A percentile compares a stretch with the other conserved stretches of the same genome.
These are phyloP conservation scores for Pseudois nayaur DNA, from an alignment of 2,113 vertebrate genomes.

Conservation along the genomic window DNA sequence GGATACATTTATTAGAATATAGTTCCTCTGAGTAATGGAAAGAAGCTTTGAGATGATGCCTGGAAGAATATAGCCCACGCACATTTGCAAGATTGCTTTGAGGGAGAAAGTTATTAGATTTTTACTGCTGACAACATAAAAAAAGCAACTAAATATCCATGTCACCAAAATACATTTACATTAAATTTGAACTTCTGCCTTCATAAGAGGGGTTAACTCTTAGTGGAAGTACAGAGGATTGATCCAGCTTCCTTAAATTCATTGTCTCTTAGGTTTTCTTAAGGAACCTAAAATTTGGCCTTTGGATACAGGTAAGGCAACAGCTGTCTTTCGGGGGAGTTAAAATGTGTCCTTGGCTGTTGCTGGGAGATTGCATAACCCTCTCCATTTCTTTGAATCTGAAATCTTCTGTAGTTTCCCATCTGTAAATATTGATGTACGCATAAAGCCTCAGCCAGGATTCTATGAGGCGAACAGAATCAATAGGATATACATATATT, in stretches of 20 bases:
- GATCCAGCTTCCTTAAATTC: not conserved
- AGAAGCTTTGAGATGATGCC: not conserved
- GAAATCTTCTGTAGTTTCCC: not conserved
- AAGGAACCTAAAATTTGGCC: conserved; percentile 30
- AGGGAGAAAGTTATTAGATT: not conserved
- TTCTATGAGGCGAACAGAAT: not conserved
- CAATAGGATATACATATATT: not conserved
- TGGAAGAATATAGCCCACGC: not conserved
- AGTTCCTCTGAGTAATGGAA: not conserved
- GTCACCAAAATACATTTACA: not conserved
- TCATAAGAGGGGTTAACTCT: not conserved
- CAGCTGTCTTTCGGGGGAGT: not conserved
- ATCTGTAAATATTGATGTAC: not conserved
- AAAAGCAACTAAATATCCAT: not conserved
- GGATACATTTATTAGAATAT: not conserved
- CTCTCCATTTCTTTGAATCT: not conserved
- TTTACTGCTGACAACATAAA: not conserved
- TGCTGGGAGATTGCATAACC: not conserved
- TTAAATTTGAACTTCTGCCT: conserved; percentile 11
- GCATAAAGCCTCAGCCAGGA: not conserved
- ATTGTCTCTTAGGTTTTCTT: not conserved
- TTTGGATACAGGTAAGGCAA: conserved; percentile 33
- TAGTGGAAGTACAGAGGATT: not conserved
- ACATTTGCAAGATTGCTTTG: not conserved
- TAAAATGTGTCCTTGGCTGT: not conserved